Evolutionary conservation across 2,888 invertebrate genomes (phyloP), one percentile per base, ranked within the genome.

Genomic region (Gastrophysa polygoni): DNA sequence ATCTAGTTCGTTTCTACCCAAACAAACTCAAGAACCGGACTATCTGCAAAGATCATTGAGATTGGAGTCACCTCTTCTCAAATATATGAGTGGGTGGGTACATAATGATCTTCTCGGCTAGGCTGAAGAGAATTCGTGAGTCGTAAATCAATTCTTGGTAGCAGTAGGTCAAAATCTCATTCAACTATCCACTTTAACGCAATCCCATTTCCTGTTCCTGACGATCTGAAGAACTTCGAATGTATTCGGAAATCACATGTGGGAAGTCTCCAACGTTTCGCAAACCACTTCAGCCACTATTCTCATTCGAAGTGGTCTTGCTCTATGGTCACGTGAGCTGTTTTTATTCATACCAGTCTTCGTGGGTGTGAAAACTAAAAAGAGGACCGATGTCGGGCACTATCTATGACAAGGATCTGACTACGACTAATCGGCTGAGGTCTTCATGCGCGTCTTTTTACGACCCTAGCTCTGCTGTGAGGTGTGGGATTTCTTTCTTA

Each of bases 311-410:
- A 54, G 43, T 56, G 57, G 32, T 34, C 48, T n/a, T 28, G 46
- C 24, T 7, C 14, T 44, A n/a, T n/a, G n/a, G 24, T 56, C 55
- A 44, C 24, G 34, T 47, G 49, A 57, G 48, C 57, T 20, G 48
- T 57, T 34, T 48, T n/a, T n/a, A 57, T 14, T 3, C 46, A 21
- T 46, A 34, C 47, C n/a, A 34, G 28, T 34, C 16, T 38, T 49
- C 14, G 57, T 57, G 57, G 49, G 57, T 57, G 57, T 57, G 48
- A 49, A 48, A 34, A 57, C 34, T 38, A 28, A 34, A 47, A 34
- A 48, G 24, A 38, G 38, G 38, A 14, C 14, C 57, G 17, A 48
- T 57, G 32, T 32, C 20, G 29, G 32, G 57, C 48, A 47, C 34
- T 34, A 48, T 48, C 54, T 24, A 14, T n/a, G 20, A 43, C 20